Conservation (phyloP, 2,888 invertebrate genomes). For the Bibio marci region DNA sequence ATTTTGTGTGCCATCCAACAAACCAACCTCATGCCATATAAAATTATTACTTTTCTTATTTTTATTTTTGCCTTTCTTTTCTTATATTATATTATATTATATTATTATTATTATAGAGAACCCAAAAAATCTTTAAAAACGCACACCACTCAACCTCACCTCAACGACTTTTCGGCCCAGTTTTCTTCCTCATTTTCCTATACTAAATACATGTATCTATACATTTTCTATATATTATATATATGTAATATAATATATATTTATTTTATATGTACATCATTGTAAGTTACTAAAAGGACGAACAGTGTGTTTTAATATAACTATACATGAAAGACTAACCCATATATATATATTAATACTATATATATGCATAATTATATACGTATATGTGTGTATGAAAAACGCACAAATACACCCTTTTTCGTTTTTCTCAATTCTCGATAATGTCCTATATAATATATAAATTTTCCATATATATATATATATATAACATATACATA, state of each 20-base stretch:
- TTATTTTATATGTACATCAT: no score
- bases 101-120: no score
- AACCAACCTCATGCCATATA: background rate
- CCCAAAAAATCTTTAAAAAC: background rate
- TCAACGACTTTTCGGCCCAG: conserved; percentile 4
- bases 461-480: background rate
- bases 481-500: background rate
- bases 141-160: background rate
- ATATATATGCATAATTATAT: no score
- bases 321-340: background rate
- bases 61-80: no score
- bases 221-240: no score
- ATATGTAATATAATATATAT: no score
- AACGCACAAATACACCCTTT: conserved; percentile 4
- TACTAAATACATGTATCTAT: no score
- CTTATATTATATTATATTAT: no score
- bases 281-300: conserved; percentile 1
- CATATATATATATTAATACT: no score
- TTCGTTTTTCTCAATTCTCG: conserved; percentile 1
- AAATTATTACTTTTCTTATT: no score
- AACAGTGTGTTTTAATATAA: conserved; percentile 2
- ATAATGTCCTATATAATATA: conserved; percentile 1
- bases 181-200: background rate
- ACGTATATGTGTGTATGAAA: background rate
- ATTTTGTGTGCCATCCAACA: conserved; percentile 3